Evolutionary conservation across 2,113 vertebrate genomes (phyloP).

Genomic region (Vulpes ferrilata): DNA sequence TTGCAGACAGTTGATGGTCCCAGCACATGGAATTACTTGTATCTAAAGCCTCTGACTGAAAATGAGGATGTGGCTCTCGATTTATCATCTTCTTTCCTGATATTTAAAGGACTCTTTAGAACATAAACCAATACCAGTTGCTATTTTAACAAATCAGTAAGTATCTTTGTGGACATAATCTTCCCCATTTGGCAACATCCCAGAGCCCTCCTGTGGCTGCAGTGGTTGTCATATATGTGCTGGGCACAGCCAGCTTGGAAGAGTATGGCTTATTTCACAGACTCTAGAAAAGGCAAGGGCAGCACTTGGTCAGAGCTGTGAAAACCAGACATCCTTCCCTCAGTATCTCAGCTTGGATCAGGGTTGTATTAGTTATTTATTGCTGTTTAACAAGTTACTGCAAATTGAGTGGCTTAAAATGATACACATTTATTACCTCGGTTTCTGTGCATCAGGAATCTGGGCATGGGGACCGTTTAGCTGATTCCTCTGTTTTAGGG

Average conservation of each 20-base stretch:
- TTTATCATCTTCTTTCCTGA: constrained; percentile 48
- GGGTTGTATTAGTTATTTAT: neutral
- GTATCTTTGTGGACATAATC: neutral
- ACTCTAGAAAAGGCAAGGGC: neutral
- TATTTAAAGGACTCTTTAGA: constrained; percentile 52
- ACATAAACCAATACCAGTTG: constrained; percentile 23
- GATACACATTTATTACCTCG: neutral
- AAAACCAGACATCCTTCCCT: neutral
- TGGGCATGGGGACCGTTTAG: neutral
- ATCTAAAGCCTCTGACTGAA: constrained; percentile 36
- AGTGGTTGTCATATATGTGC: neutral
- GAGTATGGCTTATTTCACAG: neutral
- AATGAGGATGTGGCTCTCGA: constrained; percentile 2
- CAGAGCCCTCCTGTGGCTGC: neutral
- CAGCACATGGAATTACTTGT: constrained; percentile 48
- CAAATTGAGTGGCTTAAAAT: neutral
- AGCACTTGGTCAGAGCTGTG: neutral
- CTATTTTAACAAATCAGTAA: constrained; percentile 52
- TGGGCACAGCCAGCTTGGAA: neutral
- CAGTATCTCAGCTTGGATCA: neutral
- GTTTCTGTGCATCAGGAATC: neutral
- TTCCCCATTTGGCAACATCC: neutral
- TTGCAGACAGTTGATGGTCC: neutral
- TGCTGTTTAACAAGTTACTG: neutral
- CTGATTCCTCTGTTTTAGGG: neutral